Percentiles rank a stretch among this genome's conserved stretches.
Conservation (phyloP, 2,113 vertebrate species). For the Athene noctua region DNA sequence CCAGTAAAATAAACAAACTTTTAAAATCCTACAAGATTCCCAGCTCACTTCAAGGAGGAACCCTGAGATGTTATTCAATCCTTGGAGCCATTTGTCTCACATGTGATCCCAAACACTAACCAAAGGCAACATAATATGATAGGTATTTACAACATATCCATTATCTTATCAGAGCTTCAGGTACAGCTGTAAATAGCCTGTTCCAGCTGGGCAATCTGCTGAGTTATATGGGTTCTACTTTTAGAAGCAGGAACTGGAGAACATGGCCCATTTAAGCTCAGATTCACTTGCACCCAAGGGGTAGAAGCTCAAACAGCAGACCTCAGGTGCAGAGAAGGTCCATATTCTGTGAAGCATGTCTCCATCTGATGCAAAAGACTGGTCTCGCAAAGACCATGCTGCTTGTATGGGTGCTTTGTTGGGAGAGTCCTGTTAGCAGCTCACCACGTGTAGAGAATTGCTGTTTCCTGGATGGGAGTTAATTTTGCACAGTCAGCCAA, state of each 20-base stretch:
- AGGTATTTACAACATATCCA: conserved; percentile 64
- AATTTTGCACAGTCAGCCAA: not conserved
- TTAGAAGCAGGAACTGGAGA: conserved; percentile 47
- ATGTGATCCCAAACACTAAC: conserved; percentile 38
- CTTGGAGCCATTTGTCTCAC: not conserved
- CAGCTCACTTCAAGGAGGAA: not conserved
- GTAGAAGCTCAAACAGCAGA: conserved; percentile 34
- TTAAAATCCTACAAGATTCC: not conserved
- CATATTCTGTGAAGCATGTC: rapidly evolving
- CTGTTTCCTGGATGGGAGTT: not conserved
- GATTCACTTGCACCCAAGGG: not conserved
- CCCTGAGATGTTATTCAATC: conserved; percentile 4
- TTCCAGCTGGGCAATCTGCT: conserved; percentile 49
- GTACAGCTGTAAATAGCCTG: conserved; percentile 56
- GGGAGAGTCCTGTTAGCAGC: not conserved
- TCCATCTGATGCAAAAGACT: not conserved
- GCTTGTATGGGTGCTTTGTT: rapidly evolving
- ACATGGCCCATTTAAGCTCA: conserved; percentile 12
- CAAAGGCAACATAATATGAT: conserved; percentile 39
- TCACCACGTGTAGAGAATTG: not conserved
- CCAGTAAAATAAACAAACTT: not conserved
- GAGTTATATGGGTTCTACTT: conserved; percentile 58
- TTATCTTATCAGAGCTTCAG: conserved; percentile 70
- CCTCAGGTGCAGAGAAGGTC: not conserved
- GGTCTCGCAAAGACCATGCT: rapidly evolving